These are phyloP conservation scores for Tipula vernalis DNA, from an alignment of 2,888 invertebrate species.

Conservation along the genomic window DNA sequence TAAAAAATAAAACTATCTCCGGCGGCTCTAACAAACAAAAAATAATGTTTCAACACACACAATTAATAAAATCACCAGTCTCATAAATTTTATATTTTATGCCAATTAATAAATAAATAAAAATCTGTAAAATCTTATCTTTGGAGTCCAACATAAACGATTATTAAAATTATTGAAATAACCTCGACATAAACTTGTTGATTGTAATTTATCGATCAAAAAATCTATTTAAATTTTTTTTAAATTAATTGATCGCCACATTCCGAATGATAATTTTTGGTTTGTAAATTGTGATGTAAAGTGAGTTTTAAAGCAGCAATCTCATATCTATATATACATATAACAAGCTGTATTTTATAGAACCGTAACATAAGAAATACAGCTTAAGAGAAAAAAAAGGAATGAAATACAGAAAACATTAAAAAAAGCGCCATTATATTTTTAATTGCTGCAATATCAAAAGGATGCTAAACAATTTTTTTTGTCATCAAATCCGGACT, in stretches of 20 bases:
- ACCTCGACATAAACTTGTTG: neutral
- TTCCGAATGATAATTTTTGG: neutral
- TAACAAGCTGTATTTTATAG: no score
- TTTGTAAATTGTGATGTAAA: neutral
- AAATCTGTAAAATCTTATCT: neutral
- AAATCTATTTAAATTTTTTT: neutral
- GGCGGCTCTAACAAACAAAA: neutral
- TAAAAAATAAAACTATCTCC: no score
- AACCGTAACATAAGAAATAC: no score
- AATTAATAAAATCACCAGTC: neutral
- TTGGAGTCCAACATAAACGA: neutral
- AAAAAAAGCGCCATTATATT: no score
- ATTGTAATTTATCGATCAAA: neutral
- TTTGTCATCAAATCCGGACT: no score
- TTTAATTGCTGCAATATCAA: no score
- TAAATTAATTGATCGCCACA: neutral
- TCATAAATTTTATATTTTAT: neutral
- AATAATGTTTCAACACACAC: neutral
- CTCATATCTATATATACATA: no score
- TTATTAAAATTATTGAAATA: neutral
- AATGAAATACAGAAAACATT: no score
- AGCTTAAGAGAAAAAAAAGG: no score
- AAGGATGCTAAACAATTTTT: no score
- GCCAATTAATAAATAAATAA: neutral
- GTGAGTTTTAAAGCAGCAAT: no score